Conservation (phyloP, 2,888 invertebrate genomes). For the Mimachlamys varia region DNA sequence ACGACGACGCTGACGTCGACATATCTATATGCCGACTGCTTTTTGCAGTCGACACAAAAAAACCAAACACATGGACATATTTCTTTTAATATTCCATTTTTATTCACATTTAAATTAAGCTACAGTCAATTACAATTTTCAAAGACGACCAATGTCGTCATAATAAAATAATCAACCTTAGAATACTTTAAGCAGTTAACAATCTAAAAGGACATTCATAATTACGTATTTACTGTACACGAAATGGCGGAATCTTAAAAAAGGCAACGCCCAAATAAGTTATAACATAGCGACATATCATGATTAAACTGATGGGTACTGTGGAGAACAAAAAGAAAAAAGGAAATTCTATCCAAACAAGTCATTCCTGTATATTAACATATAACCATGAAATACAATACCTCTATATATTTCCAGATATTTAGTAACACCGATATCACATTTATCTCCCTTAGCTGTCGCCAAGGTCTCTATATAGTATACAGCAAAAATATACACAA, state of each 20-base stretch:
- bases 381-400: too few relatives aligned
- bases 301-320: neutral
- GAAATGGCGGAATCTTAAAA: neutral
- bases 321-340: neutral
- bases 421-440: too few relatives aligned
- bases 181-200: conserved; percentile 16
- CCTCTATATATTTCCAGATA: too few relatives aligned
- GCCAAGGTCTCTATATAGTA: too few relatives aligned
- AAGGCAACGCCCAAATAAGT: neutral
- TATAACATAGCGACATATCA: neutral
- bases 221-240: neutral
- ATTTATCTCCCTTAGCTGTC: too few relatives aligned
- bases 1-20: too few relatives aligned
- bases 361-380: too few relatives aligned
- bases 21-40: too few relatives aligned
- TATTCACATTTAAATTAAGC: conserved; percentile 34
- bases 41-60: too few relatives aligned
- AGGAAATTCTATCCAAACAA: too few relatives aligned
- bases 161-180: neutral
- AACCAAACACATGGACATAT: neutral
- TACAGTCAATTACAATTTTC: neutral
- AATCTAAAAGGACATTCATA: neutral
- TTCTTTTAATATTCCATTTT: neutral
- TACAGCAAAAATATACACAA: too few relatives aligned
- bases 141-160: neutral